Evolutionary conservation across 2,113 vertebrate genomes (phyloP).

Genomic region (Tychaedon coryphoeus): DNA sequence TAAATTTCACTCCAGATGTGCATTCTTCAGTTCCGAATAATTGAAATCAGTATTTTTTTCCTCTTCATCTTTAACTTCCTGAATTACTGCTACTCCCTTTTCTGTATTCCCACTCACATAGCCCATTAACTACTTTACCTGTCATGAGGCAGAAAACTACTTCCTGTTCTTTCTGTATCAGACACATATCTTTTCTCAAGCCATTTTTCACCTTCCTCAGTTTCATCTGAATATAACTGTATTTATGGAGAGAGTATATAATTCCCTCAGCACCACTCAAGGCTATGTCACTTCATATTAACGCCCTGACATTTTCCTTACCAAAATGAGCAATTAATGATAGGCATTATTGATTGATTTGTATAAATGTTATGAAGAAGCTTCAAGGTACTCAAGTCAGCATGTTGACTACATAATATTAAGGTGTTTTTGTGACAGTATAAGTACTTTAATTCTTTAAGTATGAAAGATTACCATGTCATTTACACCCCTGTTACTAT

Average conservation of each 20-base stretch:
- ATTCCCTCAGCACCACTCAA: not conserved
- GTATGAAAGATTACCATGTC: not conserved
- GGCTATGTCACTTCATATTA: not conserved
- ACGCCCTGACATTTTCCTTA: not conserved
- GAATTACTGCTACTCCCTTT: not conserved
- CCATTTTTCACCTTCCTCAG: not conserved
- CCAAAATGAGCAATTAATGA: not conserved
- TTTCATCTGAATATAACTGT: not conserved
- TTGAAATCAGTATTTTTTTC: not conserved
- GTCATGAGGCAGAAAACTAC: not conserved
- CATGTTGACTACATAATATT: not conserved
- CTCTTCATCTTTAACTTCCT: not conserved
- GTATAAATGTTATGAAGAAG: not conserved
- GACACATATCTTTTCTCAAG: not conserved
- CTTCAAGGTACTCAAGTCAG: not conserved
- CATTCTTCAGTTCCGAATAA: not conserved
- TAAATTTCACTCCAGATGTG: accelerated
- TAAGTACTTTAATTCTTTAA: not conserved
- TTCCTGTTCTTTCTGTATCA: not conserved
- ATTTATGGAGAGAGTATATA: not conserved
- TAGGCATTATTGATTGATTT: not conserved
- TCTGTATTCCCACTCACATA: not conserved
- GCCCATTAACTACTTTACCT: not conserved
- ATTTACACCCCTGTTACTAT: not conserved
- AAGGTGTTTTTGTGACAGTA: not conserved